phyloP scores from a whole-genome alignment of 1,140 invertebrate genomes.

The Papilio polyxenes region DNA sequence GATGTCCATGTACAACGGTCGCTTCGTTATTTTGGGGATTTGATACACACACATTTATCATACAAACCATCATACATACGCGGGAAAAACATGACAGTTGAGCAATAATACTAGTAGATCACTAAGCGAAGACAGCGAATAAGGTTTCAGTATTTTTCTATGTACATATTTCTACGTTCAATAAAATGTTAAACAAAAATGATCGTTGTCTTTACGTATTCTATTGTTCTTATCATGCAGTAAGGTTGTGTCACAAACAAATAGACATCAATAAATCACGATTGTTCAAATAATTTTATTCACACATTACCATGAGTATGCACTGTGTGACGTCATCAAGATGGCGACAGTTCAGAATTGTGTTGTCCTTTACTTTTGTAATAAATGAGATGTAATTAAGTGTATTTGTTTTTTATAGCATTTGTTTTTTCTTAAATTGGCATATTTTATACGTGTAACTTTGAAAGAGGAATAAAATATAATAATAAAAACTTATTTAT shows the following conservation, averaged over 20 bases:
- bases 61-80: too few species aligned
- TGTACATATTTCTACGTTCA: too few species aligned
- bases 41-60: too few species aligned
- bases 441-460: neutral
- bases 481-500: neutral
- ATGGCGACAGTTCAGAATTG: neutral
- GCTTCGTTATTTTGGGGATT: too few species aligned
- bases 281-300: constrained; percentile 25
- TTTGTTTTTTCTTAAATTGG: neutral
- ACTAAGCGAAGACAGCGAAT: too few species aligned
- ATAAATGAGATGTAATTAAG: neutral
- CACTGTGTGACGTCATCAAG: constrained; percentile 17
- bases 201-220: neutral
- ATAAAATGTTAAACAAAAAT: neutral
- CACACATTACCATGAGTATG: neutral
- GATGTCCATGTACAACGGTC: too few species aligned
- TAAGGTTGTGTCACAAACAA: constrained; percentile 5
- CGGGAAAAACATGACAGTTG: too few species aligned
- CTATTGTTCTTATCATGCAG: neutral
- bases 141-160: too few species aligned
- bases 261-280: constrained; percentile 14
- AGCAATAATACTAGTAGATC: too few species aligned
- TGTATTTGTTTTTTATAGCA: neutral
- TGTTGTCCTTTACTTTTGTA: constrained; percentile 3
- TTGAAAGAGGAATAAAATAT: neutral